Evolutionary conservation across 2,888 invertebrate genomes (phyloP), one percentile per base, ranked within the genome.

Genomic region (Ischnus inquisitorius): DNA sequence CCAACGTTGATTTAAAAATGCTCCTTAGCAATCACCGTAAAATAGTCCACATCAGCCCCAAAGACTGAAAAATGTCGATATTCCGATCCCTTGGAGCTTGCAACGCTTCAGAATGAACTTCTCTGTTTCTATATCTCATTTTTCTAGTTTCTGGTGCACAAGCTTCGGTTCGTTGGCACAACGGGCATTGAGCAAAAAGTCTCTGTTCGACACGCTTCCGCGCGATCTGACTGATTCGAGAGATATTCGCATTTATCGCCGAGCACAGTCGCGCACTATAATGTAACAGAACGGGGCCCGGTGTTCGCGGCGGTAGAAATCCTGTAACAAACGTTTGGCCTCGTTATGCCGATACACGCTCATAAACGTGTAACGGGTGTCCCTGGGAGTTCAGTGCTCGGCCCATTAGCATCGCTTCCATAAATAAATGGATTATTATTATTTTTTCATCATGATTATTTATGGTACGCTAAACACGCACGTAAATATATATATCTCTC

Each of bases 141-240:
- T 12, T 46, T 14, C 3, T 12, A 25, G 19, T 76, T 78, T 68
- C 43, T 65, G 43, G 6, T 62, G 19, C 78, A 34, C 57, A 68
- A 69, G 62, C 43, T 34, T 51, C 16, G 41, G 62, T 67, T 72
- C 75, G 75, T 80, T 68, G 83, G 80, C 77, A 64, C 51, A 34
- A 77, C 48, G 82, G 82, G 77, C 71, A 80, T 79, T 82, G 78
- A 81, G 79, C 77, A 78, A 85, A 85, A 76, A 82, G 77, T 77
- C 76, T 83, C 86, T 54, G 75, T 72, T 84, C 76, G 79, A 79
- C 85, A 87, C 87, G 87, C 86, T 86, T 60, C 83, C 83, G 71
- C 83, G 82, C 82, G 83, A 88, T 87, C 85, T n/a, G 84, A 72
- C 54, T 81, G 85, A 88, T 89, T 86, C 86, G 78, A 82, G 79